Evolutionary conservation across 2,888 invertebrate species (phyloP).

Genomic region (Deroplatys truncata): DNA sequence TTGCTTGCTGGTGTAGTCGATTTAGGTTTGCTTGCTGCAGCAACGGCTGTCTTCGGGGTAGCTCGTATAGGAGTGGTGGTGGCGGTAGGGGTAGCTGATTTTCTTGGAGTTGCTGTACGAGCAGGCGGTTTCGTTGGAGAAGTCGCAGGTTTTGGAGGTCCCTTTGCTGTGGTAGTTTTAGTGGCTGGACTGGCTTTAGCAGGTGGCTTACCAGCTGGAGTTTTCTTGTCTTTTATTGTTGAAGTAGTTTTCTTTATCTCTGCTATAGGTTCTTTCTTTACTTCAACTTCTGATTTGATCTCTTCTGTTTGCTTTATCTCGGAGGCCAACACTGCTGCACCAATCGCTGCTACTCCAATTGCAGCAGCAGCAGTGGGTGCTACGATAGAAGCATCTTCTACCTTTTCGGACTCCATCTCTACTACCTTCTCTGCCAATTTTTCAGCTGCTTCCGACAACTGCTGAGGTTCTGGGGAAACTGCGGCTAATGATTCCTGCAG

Average conservation of each 20-base stretch:
- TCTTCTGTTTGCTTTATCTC: neutral
- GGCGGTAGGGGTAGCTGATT: constrained; percentile 19
- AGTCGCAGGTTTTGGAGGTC: constrained; percentile 32
- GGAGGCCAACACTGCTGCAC: constrained; percentile 19
- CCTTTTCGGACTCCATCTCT: neutral
- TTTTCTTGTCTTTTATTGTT: constrained; percentile 23
- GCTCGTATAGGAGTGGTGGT: constrained; percentile 27
- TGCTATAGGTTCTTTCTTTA: constrained; percentile 34
- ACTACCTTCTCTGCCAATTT: neutral
- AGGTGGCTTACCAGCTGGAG: constrained; percentile 31
- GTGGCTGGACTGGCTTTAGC: constrained; percentile 35
- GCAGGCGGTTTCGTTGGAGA: constrained; percentile 20
- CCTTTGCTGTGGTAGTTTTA: constrained; percentile 31
- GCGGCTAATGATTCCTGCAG: neutral
- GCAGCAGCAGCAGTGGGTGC: constrained; percentile 15
- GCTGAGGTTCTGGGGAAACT: neutral
- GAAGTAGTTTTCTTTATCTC: constrained; percentile 37
- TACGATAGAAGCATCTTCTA: neutral
- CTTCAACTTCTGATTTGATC: constrained; percentile 5
- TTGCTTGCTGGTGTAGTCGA: constrained; percentile 30
- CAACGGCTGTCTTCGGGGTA: constrained; percentile 32
- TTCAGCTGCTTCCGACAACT: neutral
- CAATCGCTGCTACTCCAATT: constrained; percentile 31
- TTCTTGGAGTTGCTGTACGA: constrained; percentile 11
- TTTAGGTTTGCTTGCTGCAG: constrained; percentile 26